Conservation (phyloP, 2,113 vertebrate species). For the Lates calcarifer region DNA sequence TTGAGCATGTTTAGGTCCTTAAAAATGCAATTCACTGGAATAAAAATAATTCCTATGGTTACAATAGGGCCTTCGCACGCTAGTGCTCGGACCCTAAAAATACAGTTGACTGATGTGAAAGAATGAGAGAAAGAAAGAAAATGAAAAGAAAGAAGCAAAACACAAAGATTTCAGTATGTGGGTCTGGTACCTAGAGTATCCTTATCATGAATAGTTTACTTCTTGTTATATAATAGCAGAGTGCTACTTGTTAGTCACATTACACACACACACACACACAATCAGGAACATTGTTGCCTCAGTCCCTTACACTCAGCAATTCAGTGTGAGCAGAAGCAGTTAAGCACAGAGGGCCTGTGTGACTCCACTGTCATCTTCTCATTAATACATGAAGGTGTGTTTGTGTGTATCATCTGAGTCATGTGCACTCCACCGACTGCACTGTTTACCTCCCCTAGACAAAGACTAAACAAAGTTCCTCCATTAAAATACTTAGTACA, state of each 20-base stretch:
- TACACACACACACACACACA: slow-evolving; percentile 3
- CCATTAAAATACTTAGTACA: slow-evolving; percentile 41
- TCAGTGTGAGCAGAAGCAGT: slow-evolving; percentile 23
- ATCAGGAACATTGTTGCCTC: background rate
- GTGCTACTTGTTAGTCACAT: slow-evolving; percentile 16
- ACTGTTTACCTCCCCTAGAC: background rate
- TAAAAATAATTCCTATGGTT: too few species aligned
- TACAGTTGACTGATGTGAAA: too few species aligned
- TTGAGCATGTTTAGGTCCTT: too few species aligned
- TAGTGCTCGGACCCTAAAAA: too few species aligned
- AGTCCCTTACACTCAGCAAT: slow-evolving; percentile 11
- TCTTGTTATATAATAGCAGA: slow-evolving; percentile 42
- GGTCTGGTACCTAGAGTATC: slow-evolving; percentile 30
- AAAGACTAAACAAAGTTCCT: slow-evolving; percentile 44
- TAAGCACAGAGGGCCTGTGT: slow-evolving; percentile 26
- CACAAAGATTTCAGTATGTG: slow-evolving; percentile 11
- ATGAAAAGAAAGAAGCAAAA: background rate
- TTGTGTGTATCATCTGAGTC: slow-evolving; percentile 38
- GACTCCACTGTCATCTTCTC: slow-evolving; percentile 38
- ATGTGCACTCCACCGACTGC: slow-evolving; percentile 7
- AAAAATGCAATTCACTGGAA: too few species aligned
- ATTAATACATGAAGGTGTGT: slow-evolving; percentile 51
- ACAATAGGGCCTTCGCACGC: too few species aligned
- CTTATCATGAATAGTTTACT: slow-evolving; percentile 55
- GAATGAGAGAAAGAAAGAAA: background rate